These are phyloP conservation scores for Centrocercus urophasianus DNA, from an alignment of 2,113 vertebrate species.

Conservation along the genomic window DNA sequence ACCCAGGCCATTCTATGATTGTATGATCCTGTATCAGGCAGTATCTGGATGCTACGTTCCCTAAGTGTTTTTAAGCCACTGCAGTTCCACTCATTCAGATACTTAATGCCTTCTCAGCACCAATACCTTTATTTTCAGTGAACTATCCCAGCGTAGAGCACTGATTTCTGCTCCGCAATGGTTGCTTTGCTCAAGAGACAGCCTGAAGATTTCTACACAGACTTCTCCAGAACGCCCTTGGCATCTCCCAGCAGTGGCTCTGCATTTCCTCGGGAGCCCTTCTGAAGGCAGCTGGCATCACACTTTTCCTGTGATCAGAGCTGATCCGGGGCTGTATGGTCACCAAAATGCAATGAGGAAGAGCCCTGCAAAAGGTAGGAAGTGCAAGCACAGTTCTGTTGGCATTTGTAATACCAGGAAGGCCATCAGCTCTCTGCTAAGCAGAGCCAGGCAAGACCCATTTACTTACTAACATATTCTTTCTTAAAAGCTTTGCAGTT, in stretches of 20 bases:
- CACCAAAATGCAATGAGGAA: not conserved
- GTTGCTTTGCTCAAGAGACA: not conserved
- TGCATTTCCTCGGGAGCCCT: not conserved
- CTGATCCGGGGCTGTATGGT: not conserved
- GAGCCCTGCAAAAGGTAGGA: not conserved
- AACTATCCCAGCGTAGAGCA: not conserved
- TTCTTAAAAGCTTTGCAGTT: not conserved
- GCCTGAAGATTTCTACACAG: not conserved
- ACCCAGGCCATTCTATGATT: too few species aligned
- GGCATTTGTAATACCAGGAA: not conserved
- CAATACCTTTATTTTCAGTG: fast-evolving
- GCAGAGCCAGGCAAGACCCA: not conserved
- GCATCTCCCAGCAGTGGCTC: not conserved
- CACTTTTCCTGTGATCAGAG: not conserved
- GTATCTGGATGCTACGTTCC: not conserved
- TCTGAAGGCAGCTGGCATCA: not conserved
- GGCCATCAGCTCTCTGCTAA: not conserved
- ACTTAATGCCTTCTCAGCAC: not conserved
- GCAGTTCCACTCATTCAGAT: not conserved
- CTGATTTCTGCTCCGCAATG: not conserved
- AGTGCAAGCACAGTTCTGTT: not conserved
- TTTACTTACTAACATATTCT: not conserved
- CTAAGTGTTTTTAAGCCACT: not conserved
- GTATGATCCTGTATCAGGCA: not conserved
- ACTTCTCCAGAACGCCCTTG: not conserved